Base-by-base conservation (phyloP, 2,888 invertebrate species). In the Apotomis capreana region DNA sequence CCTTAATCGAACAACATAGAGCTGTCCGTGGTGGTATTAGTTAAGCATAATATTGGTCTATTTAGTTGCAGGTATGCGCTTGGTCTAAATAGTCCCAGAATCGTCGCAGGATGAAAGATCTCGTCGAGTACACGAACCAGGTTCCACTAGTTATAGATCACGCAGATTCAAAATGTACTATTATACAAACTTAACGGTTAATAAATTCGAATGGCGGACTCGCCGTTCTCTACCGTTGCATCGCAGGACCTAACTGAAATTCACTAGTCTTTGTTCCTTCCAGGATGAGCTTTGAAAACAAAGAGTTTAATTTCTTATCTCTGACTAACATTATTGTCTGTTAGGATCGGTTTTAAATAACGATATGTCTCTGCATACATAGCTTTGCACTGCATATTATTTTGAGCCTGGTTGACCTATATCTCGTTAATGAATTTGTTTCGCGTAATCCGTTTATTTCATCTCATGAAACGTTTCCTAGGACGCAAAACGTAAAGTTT, bases 1-100 rank as follows among this genome's bases (percentile, higher is more conserved):
- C 49, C 62, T 40, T 12, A 62, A 12, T 3, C 6, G 65, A 65
- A 65, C 65, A 65, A 64, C 55, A 9, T 52, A 36, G 12, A 60
- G 37, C 26, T 61, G 70, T 37, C 54, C 59, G 44, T 36, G 46
- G 65, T 61, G 54, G 59, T 64, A 13, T 61, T 49, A 36, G 37
- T 64, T 60, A 65, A 65, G 59, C 59, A 54, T 37, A 60, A 61
- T 26, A 52, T 46, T 55, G 40, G 10, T 51, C 49, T 67, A 70
- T 60, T 67, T 55, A 55, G 10, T 60, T n/a, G 26, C 26, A 55
- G 44, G 44, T 55, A 46, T 65, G 46, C 55, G n/a, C 4, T 57
- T 46, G 55, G 46, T 57, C 54, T 46, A 40, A 63, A 54, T 65
- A 12, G 26, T 64, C 6, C 12, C 26, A 37, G 13, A 54, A 36